A percentile compares a stretch with the other conserved stretches of the same genome.
Evolutionary conservation across 1,140 invertebrate species (phyloP).

Genomic region (Drosophila persimilis): DNA sequence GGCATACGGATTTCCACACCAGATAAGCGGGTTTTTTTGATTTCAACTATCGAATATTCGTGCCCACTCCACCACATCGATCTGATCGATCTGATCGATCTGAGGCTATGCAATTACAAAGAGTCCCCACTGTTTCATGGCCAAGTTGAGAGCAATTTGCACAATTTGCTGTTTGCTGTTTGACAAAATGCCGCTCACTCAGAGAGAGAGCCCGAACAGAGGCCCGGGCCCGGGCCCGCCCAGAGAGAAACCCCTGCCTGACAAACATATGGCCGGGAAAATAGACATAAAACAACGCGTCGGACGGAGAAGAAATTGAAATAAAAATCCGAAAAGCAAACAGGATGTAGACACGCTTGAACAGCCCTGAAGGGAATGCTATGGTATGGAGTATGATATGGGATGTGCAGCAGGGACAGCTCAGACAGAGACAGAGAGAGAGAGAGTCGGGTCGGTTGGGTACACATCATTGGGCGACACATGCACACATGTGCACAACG

Average conservation of each 20-base stretch:
- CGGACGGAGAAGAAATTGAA: constrained; percentile 28
- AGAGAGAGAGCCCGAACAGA: constrained; percentile 16
- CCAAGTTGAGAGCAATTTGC: constrained; percentile 68
- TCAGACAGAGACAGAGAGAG: background rate
- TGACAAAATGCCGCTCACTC: constrained; percentile 30
- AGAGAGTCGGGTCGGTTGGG: constrained; percentile 2
- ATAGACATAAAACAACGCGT: constrained; percentile 30
- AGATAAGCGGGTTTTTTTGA: constrained; percentile 49
- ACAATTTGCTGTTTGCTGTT: background rate
- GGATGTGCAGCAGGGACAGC: constrained; percentile 16
- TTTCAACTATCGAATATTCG: constrained; percentile 46
- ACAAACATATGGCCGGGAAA: constrained; percentile 31
- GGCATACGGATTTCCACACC: constrained; percentile 54
- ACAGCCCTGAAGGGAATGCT: constrained; percentile 28
- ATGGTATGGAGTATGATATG: constrained; percentile 10
- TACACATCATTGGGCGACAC: constrained; percentile 42
- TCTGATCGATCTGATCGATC: constrained; percentile 2
- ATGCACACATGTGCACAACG: constrained; percentile 67
- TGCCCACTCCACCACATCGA: constrained; percentile 8
- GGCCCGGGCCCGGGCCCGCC: constrained; percentile 5
- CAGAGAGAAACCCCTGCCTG: constrained; percentile 12
- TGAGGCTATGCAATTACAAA: constrained; percentile 24
- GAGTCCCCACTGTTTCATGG: constrained; percentile 50
- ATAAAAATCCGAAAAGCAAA: constrained; percentile 61
- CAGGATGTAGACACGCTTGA: constrained; percentile 73